Base-by-base conservation (phyloP, 2,888 invertebrate genomes). In the Ditylenchus weischeri region DNA sequence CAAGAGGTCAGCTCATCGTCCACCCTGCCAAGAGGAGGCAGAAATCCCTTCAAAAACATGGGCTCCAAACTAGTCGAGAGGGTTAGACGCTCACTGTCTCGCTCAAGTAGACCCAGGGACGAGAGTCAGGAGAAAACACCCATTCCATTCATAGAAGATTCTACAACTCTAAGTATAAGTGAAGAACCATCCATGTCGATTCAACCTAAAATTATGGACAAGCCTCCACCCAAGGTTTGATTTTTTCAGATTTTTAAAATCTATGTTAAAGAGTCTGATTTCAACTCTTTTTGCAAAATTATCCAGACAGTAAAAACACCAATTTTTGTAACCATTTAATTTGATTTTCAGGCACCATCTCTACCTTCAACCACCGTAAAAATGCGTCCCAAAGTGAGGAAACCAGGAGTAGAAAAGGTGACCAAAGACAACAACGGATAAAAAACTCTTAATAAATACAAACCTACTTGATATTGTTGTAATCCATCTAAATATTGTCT, bases 41-140 rank as follows among this genome's bases (percentile, higher is more conserved):
- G 76, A 18, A 76, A 76, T 64, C 76, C 76, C 48, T 76, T 76
- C 70, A 76, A 76, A 61, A 77, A 76, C 62, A 79, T 79, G 80
- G 80, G 81, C 48, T 72, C 78, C 10, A 73, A 76, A 13, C 50
- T 80, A 13, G 80, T 80, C 36, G 80, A 80, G 47, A 67, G 78
- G 54, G 80, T 80, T 23, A 74, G 80, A 15, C 67, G 80, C 57
- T 77, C 76, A 63, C 61, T 80, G 15, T 74, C 73, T 18, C 48
- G 76, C 19, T 63, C 72, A 15, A 63, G 70, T 21, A 19, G 69
- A 15, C 38, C 38, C 11, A 38, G 69, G 18, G 51, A 60, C 15
- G 50, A 62, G 21, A 69, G 67, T 50, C 59, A 58, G 49, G 89
- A 90, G 76, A 93, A 93, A 85, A 90, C 90, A 64, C 94, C 51